Base-by-base conservation (phyloP, 1,140 invertebrate species). In the Drosophila nebulosa region DNA sequence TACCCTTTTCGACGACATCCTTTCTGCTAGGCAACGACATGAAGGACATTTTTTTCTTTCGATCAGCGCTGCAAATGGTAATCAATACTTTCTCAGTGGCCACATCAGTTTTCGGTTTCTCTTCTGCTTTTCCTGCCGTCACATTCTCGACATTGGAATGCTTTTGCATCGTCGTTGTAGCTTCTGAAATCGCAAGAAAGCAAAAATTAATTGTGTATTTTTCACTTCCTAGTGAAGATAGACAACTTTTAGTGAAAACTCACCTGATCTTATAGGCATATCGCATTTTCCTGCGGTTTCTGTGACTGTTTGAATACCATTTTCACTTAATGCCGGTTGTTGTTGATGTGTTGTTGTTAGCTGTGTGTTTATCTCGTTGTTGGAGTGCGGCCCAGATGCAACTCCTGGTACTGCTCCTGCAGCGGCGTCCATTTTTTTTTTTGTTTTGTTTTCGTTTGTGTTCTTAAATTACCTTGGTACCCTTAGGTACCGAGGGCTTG, bases 1-100 rank as follows among this genome's bases (percentile, higher is more conserved):
- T 26, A 88, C 83, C 83, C 66, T 88, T 88, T n/a, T 88, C 83
- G 50, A 88, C 76, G 16, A 88, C 83, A 70, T 88, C 84, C 64
- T 88, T 88, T 55, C 83, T 68, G 22, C 69, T 79, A 24, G 83
- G 83, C 61, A 88, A 57, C 21, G 83, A 88, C 83, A 88, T 88
- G 12, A 88, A 88, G 6, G 83, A 79, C 67, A 89, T 88, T 62
- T 88, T 88, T 52, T 61, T 83, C 50, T 88, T 88, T 0, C 83
- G 71, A 79, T 88, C 83, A 16, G 84, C 83, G 39, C 79, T 88
- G 58, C 83, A 88, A 69, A 88, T 88, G 55, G 84, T 88, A 77
- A 88, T 89, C 50, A 88, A 79, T 61, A 88, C 84, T 64, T 83
- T 89, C 36, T 88, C 83, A 68, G 39, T 60, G 24, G 56, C 16